These are phyloP conservation scores for Dunckerocampus dactyliophorus DNA, from an alignment of 2,113 vertebrate species.

Conservation along the genomic window DNA sequence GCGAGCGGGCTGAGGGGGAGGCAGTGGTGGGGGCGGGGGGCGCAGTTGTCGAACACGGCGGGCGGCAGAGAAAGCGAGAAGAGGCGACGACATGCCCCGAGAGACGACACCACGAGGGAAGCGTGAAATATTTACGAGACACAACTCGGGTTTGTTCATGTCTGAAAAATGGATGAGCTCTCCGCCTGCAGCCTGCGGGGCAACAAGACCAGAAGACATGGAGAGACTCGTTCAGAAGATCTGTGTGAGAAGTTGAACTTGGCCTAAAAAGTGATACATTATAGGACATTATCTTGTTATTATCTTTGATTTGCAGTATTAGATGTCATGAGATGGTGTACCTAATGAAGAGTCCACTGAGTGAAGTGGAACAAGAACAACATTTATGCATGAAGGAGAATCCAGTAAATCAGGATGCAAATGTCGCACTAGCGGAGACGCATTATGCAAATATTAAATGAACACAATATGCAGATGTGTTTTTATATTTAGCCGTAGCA, in stretches of 20 bases:
- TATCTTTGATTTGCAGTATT: too few species aligned
- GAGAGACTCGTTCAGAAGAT: background rate
- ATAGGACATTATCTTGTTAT: too few species aligned
- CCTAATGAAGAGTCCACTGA: too few species aligned
- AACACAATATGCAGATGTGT: too few species aligned
- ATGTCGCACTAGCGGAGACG: too few species aligned
- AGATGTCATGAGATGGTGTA: too few species aligned
- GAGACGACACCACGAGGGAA: background rate
- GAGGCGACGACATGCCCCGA: background rate
- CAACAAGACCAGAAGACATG: background rate
- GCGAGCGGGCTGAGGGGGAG: background rate
- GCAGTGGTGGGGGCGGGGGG: background rate
- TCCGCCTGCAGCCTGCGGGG: background rate
- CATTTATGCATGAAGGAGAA: too few species aligned
- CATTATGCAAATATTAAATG: too few species aligned
- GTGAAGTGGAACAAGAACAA: too few species aligned
- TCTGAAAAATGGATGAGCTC: conserved; percentile 11
- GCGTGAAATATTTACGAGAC: conserved; percentile 7
- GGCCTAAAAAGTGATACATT: background rate
- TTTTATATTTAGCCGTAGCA: too few species aligned
- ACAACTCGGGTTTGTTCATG: conserved; percentile 3
- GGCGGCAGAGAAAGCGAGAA: conserved; percentile 3
- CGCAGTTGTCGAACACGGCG: background rate
- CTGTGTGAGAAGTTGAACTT: background rate
- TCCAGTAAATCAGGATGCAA: too few species aligned